phyloP scores from a whole-genome alignment of 2,113 vertebrate species.

The Mobula hypostoma region DNA sequence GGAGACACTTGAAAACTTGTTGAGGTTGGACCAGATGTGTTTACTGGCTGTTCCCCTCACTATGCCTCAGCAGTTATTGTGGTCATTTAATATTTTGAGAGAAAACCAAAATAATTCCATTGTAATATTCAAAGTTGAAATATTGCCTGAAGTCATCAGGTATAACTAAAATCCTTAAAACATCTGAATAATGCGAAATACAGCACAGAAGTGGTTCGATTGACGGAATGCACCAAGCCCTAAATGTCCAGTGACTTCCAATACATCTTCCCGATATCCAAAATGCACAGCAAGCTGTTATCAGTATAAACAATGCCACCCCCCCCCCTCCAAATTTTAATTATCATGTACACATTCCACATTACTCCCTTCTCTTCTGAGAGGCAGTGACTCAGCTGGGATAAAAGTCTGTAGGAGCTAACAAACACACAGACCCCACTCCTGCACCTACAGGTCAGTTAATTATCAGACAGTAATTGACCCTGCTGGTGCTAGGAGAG shows the following conservation, averaged over 20 bases:
- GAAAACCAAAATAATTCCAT: conserved; percentile 6
- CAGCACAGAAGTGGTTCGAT: conserved; percentile 27
- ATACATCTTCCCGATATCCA: conserved; percentile 3
- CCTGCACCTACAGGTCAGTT: not conserved
- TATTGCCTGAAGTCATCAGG: conserved; percentile 25
- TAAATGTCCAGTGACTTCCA: conserved; percentile 8
- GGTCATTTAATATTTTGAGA: not conserved
- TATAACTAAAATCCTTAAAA: conserved; percentile 21
- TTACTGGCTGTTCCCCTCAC: not conserved
- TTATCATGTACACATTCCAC: not conserved
- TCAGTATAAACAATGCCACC: not conserved
- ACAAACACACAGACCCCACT: not conserved
- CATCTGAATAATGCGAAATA: conserved; percentile 21
- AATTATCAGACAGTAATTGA: not conserved
- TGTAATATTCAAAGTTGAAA: conserved; percentile 26
- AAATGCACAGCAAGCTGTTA: conserved; percentile 16
- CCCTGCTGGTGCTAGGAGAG: not conserved
- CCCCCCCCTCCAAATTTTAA: not conserved
- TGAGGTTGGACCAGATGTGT: not conserved
- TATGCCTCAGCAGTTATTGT: not conserved
- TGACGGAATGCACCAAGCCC: conserved; percentile 26
- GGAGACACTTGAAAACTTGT: not conserved
- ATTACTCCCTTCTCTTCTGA: not conserved
- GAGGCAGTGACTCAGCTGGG: not conserved
- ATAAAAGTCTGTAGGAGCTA: not conserved